These are phyloP conservation scores for Polymixis flavicincta DNA, from an alignment of 2,888 invertebrate species.

Conservation along the genomic window DNA sequence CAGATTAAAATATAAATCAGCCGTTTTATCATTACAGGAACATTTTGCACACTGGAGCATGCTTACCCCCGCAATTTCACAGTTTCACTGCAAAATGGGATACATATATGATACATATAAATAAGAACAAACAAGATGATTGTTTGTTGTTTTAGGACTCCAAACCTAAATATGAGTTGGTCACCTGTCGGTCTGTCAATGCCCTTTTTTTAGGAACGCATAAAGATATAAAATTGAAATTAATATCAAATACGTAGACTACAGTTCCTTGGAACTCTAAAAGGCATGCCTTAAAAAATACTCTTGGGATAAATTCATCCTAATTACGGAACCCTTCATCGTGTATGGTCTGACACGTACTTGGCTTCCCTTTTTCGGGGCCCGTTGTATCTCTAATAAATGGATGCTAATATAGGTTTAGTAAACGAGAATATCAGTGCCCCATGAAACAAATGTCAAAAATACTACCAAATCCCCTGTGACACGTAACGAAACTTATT, in stretches of 20 bases:
- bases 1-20: background rate
- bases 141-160: too few species aligned
- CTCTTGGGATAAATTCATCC: background rate
- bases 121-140: background rate
- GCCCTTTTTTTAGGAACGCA: too few species aligned
- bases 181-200: too few species aligned
- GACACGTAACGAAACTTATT: slow-evolving; percentile 1
- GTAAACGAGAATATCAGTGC: slow-evolving; percentile 29
- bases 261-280: too few species aligned
- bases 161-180: too few species aligned
- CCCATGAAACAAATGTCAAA: slow-evolving; percentile 25
- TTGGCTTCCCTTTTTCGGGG: background rate
- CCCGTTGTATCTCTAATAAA: background rate
- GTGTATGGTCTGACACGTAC: background rate
- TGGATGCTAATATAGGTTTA: background rate
- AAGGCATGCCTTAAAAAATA: too few species aligned
- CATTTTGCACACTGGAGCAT: background rate
- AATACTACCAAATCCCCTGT: background rate
- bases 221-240: too few species aligned
- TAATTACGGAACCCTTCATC: background rate
- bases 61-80: background rate
- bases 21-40: background rate
- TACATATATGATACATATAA: too few species aligned
- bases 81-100: too few species aligned
- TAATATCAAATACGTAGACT: too few species aligned